Evolutionary conservation across 2,797 vertebrate genomes (phyloP).

Genomic region (Leptatherina wallacei): DNA sequence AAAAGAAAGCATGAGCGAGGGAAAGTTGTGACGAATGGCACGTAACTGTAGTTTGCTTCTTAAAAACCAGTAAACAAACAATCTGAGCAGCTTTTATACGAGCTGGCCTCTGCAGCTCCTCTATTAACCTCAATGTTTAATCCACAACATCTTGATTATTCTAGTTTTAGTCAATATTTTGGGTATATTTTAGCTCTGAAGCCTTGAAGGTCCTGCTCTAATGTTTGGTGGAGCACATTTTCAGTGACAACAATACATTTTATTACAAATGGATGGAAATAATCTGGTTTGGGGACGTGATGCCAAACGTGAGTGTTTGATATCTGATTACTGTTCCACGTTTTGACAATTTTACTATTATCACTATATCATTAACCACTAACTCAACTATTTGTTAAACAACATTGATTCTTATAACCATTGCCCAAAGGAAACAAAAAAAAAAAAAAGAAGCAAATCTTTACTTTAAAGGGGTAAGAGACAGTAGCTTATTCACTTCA

Average conservation of each 20-base stretch:
- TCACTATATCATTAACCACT: neutral
- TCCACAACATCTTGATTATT: neutral
- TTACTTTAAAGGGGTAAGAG: neutral
- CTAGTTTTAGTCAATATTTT: neutral
- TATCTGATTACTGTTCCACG: neutral
- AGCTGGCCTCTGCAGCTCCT: neutral
- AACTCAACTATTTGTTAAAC: neutral
- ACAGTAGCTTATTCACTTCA: neutral
- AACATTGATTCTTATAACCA: too few relatives aligned
- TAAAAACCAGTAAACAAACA: neutral
- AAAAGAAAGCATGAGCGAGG: neutral
- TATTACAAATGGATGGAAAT: neutral
- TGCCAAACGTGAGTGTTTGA: too few relatives aligned
- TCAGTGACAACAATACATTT: neutral
- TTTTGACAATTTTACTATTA: neutral
- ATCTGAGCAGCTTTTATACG: neutral
- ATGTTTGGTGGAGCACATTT: neutral
- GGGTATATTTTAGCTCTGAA: too few relatives aligned
- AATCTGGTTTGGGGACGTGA: too few relatives aligned
- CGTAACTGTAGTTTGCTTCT: too few relatives aligned
- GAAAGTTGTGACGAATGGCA: neutral
- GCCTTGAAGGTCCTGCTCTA: too few relatives aligned
- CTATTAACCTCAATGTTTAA: neutral
- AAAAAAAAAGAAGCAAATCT: too few relatives aligned
- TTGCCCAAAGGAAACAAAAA: too few relatives aligned